Base-by-base conservation (phyloP, 2,797 vertebrate genomes). In the Ctenochaetus hawaiiensis region DNA sequence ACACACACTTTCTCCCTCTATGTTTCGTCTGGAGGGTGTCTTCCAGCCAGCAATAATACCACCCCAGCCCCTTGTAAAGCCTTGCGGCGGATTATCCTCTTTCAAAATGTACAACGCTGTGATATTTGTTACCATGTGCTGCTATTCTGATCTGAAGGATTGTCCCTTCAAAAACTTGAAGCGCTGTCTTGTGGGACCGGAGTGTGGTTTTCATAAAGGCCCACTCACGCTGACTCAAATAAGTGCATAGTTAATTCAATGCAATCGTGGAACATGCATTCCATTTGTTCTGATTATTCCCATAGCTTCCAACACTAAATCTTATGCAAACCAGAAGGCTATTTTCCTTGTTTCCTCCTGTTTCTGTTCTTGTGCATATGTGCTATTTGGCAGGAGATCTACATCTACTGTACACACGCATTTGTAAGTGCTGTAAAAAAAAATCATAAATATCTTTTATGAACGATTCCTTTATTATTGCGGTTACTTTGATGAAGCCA, bases 31-130 rank as follows among this genome's bases (percentile, higher is more conserved):
- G 80, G 69, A 75, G 78, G 71, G 70, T 75, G 43, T 80, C 78
- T 64, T 77, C 65, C 56, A 77, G 54, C 76, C 80, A 80, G 65
- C 71, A 84, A 47, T 78, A 82, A 86, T 57, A 58, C 48, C 10
- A 14, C n/a, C 26, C 47, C 79, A 69, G 14, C 75, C 18, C 63
- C 72, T 59, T 75, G 71, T 77, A 67, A 80, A 86, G 67, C 70
- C 45, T 82, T 53, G 65, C 8, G 9, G 76, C 64, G 77, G 90
- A 85, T 90, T 75, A 92, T 88, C 84, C 74, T 77, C 75, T 78
- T 73, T 85, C 20, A 41, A 83, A 86, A 79, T 84, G 76, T 81
- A 81, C 78, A 86, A 54, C 75, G 17, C 53, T 75, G 39, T 39
- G 75, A 86, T 74, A 82, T 81, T 78, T 81, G 71, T 82, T 67